Base-by-base conservation (phyloP, 2,888 invertebrate species). In the Tachina lurida region DNA sequence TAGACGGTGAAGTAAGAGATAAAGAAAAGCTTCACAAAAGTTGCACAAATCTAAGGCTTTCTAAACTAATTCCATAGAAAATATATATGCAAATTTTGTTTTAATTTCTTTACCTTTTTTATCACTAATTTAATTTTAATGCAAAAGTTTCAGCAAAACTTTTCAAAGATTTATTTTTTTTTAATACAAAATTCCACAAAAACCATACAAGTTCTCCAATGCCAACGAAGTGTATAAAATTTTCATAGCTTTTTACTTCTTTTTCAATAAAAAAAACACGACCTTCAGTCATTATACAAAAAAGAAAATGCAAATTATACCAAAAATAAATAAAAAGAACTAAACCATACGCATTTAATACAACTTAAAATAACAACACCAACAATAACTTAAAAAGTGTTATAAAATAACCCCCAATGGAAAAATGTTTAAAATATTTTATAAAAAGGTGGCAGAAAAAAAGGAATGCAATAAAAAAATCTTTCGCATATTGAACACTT, bases 281-380 rank as follows among this genome's bases (percentile, higher is more conserved):
- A 60, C 80, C 80, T 80, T 74, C 67, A 45, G 60, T 49, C 31
- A 54, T 17, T 31, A 10, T 41, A n/a, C 31, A 31, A 31, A 31
- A 31, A 31, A 22, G 3, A 31, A 41, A 67, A 31, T 67, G 31
- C 12, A 47, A 13, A 65, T 45, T 31, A 0, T 31, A 47, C 22
- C 15, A 47, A 15, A 31, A 58, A 62, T 31, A 31, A 31, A 7
- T 0, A 31, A 31, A 31, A 67, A 58, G 39, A 58, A 67, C n/a
- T 13, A 56, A 67, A 49, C 49, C 49, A 54, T 31, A 63, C 58
- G 41, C 73, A 80, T 73, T 56, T 65, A 65, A 60, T 78, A 43
- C 52, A 52, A 52, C 47, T 79, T 71, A 56, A 79, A 47, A 43
- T 7, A 49, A 15, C 45, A 13, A 39, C 31, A 58, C 54, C 43